Evolutionary conservation across 2,113 vertebrate genomes (phyloP).

Genomic region (Pachyramphus minor): DNA sequence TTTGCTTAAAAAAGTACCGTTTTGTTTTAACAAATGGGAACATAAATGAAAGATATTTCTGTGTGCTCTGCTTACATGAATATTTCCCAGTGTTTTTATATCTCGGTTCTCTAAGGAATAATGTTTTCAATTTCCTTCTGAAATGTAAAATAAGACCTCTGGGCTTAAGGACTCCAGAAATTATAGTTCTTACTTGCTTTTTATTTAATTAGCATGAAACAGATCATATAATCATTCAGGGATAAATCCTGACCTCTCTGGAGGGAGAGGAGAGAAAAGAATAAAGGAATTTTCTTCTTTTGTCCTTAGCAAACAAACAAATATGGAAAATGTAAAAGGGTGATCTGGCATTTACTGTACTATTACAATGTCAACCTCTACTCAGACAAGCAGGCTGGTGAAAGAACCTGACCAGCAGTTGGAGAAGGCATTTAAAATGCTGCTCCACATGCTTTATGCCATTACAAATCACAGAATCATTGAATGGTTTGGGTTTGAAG

Average conservation of each 20-base stretch:
- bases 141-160: slow-evolving; percentile 64
- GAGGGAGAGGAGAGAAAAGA: not conserved
- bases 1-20: slow-evolving; percentile 38
- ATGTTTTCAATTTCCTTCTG: slow-evolving; percentile 59
- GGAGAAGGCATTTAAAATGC: not conserved
- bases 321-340: not conserved
- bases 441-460: not conserved
- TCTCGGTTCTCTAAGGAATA: slow-evolving; percentile 35
- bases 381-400: not conserved
- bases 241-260: slow-evolving; percentile 24
- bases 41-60: slow-evolving; percentile 46
- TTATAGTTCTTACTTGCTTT: not conserved
- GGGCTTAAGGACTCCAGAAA: slow-evolving; percentile 49
- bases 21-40: slow-evolving; percentile 58
- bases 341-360: not conserved
- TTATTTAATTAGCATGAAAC: slow-evolving; percentile 60
- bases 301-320: not conserved
- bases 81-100: slow-evolving; percentile 56
- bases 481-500: not conserved
- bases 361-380: not conserved
- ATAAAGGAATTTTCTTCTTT: not conserved
- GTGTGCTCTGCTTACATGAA: slow-evolving; percentile 27
- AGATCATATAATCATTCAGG: slow-evolving; percentile 14
- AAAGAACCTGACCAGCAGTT: not conserved
- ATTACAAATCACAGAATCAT: not conserved